A percentile compares a stretch with the other conserved stretches of the same genome.
phyloP scores from a whole-genome alignment of 2,113 vertebrate species.

The Cololabis saira region DNA sequence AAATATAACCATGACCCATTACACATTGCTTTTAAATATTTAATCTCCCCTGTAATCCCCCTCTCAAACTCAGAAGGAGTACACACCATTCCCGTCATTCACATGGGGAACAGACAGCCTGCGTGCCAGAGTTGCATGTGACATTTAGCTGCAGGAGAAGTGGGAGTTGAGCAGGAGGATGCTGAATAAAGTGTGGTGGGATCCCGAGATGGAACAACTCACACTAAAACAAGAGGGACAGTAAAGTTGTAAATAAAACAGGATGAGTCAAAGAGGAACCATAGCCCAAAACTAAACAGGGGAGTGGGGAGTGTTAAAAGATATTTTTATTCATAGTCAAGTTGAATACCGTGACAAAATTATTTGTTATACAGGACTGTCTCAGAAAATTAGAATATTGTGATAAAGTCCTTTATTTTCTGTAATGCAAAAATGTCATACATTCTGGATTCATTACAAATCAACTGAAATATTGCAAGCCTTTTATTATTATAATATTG shows the following conservation, averaged over 20 bases:
- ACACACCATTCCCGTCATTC: constrained; percentile 16
- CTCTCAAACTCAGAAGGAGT: constrained; percentile 3
- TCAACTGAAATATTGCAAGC: too few species aligned
- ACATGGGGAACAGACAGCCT: constrained; percentile 11
- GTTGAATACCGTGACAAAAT: too few species aligned
- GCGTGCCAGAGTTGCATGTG: constrained; percentile 8
- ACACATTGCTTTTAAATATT: constrained; percentile 32
- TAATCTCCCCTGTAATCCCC: constrained; percentile 8
- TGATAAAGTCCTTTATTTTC: too few species aligned
- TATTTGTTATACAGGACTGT: too few species aligned
- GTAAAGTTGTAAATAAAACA: background rate
- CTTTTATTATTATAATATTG: too few species aligned
- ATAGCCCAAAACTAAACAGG: too few species aligned
- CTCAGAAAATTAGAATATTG: too few species aligned
- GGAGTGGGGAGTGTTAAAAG: too few species aligned
- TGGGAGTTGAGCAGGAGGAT: constrained; percentile 15
- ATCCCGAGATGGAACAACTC: constrained; percentile 8
- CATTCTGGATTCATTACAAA: too few species aligned
- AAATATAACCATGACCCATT: constrained; percentile 22
- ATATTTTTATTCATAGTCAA: too few species aligned
- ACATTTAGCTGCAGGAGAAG: constrained; percentile 31
- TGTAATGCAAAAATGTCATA: too few species aligned
- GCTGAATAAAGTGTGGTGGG: background rate
- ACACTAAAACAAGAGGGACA: constrained; percentile 1
- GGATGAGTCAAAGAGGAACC: constrained; percentile 1